Conservation (phyloP, 2,888 invertebrate species). For the Nymphalis polychloros region DNA sequence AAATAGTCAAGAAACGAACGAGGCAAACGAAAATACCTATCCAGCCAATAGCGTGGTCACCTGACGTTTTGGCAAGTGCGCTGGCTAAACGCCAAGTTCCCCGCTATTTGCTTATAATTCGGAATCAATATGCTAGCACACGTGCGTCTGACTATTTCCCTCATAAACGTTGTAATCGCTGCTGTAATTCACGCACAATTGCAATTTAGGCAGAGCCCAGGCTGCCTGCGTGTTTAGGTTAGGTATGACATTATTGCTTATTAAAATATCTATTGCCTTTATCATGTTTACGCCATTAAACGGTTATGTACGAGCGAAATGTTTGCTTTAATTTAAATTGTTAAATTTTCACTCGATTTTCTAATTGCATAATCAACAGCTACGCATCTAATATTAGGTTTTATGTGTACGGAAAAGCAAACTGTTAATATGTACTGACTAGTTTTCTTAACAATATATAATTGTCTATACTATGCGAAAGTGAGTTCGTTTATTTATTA, state of each 20-base stretch:
- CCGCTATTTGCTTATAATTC: conserved; percentile 78
- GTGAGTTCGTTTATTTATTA: too few relatives aligned
- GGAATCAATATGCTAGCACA: conserved; percentile 78
- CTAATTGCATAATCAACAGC: too few relatives aligned
- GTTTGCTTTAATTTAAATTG: background rate
- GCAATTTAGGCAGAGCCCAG: conserved; percentile 44
- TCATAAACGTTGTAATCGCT: conserved; percentile 58
- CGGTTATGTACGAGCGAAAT: background rate
- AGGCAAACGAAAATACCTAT: background rate
- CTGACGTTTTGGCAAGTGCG: conserved; percentile 55
- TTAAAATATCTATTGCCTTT: conserved; percentile 40
- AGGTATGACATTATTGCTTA: conserved; percentile 39
- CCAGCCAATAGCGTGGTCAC: conserved; percentile 48
- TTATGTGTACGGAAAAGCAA: too few relatives aligned
- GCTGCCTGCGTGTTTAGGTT: conserved; percentile 37
- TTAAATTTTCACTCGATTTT: background rate
- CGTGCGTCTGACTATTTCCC: conserved; percentile 55
- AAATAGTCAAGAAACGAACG: background rate
- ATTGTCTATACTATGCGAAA: too few relatives aligned
- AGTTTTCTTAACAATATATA: too few relatives aligned
- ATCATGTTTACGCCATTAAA: conserved; percentile 14
- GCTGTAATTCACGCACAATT: conserved; percentile 63
- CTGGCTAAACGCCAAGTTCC: conserved; percentile 68
- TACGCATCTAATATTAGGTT: too few relatives aligned
- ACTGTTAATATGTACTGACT: too few relatives aligned